Percentiles rank a stretch among this genome's conserved stretches.
phyloP scores from a whole-genome alignment of 2,797 vertebrate species.

The Siniperca undulata region DNA sequence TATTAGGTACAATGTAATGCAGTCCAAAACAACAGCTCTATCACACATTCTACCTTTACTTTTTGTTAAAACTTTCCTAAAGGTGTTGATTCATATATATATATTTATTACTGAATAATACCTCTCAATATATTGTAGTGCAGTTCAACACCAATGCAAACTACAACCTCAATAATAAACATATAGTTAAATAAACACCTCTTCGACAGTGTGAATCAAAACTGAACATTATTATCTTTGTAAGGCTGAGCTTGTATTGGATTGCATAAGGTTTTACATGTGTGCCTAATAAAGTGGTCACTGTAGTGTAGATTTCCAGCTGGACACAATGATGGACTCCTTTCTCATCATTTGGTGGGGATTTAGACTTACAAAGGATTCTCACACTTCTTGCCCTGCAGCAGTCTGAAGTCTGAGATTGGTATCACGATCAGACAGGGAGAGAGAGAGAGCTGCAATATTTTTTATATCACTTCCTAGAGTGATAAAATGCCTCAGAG shows the following conservation, averaged over 20 bases:
- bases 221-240: background rate
- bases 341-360: conserved; percentile 18
- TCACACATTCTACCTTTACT: background rate
- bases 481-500: conserved; percentile 54
- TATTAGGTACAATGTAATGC: background rate
- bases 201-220: background rate
- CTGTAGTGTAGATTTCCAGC: no score
- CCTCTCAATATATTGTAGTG: background rate
- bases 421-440: conserved; percentile 9
- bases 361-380: conserved; percentile 16
- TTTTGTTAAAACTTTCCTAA: no score
- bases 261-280: background rate
- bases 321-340: background rate
- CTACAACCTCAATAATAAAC: background rate
- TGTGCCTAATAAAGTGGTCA: background rate
- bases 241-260: no score
- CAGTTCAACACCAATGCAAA: background rate
- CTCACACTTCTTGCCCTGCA: conserved; percentile 3
- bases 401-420: conserved; percentile 32
- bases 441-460: conserved; percentile 32
- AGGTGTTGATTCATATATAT: no score
- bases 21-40: background rate
- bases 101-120: no score
- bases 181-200: background rate
- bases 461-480: conserved; percentile 47